Percentiles rank a stretch among this genome's conserved stretches.
phyloP scores from a whole-genome alignment of 2,888 invertebrate species.

The Nomada hirtipes region DNA sequence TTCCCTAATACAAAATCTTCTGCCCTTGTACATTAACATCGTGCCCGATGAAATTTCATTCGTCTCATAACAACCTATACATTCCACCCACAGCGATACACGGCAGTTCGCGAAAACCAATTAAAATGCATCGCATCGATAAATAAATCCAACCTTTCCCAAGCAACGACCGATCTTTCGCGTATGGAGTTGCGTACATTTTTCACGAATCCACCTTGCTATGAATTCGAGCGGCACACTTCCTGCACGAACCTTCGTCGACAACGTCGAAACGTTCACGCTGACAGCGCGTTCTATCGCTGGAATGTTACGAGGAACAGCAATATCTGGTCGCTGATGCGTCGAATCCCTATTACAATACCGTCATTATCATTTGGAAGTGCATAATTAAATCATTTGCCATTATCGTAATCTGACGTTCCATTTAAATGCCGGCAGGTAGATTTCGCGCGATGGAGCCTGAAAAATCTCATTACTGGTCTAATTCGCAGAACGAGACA shows the following conservation, averaged over 20 bases:
- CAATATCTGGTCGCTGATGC: not conserved
- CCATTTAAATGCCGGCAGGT: not conserved
- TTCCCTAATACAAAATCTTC: not conserved
- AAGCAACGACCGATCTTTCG: conserved; percentile 22
- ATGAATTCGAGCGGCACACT: not conserved
- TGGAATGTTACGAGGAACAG: conserved; percentile 8
- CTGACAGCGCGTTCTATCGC: not conserved
- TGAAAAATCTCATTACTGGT: too few relatives aligned
- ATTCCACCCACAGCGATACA: not conserved
- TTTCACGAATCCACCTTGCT: conserved; percentile 22
- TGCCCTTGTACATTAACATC: conserved; percentile 2
- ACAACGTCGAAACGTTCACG: conserved; percentile 21
- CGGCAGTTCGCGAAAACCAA: conserved; percentile 13
- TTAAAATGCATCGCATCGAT: conserved; percentile 28
- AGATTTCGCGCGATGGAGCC: too few relatives aligned
- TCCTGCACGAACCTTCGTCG: not conserved
- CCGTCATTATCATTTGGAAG: not conserved
- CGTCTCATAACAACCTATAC: conserved; percentile 25
- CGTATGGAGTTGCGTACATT: conserved; percentile 23
- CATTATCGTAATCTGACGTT: not conserved
- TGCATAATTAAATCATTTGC: conserved; percentile 28
- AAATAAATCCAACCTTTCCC: conserved; percentile 13
- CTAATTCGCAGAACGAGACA: too few relatives aligned
- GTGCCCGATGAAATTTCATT: not conserved
- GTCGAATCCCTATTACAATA: not conserved